A percentile compares a stretch with the other conserved stretches of the same genome.
These are phyloP conservation scores for Morinoia aosen DNA, from an alignment of 2,888 invertebrate genomes.

Conservation along the genomic window DNA sequence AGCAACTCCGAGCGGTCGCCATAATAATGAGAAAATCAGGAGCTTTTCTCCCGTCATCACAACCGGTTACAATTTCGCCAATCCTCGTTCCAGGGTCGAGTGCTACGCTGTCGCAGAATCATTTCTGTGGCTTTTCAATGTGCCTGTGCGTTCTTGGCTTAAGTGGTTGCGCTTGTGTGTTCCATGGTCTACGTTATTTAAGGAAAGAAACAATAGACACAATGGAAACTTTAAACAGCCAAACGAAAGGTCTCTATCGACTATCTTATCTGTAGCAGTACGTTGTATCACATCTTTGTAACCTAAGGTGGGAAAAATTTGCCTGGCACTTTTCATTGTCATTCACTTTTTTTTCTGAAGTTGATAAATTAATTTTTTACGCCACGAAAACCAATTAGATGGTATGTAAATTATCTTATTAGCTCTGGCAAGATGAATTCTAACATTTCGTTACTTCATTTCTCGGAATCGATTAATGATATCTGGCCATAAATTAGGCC, in stretches of 20 bases:
- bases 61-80: neutral
- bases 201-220: neutral
- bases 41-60: neutral
- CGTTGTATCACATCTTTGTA: too few species aligned
- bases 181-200: neutral
- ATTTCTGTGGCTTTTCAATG: neutral
- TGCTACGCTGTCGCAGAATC: neutral
- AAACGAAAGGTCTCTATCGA: neutral
- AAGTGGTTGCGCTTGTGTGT: neutral
- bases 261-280: neutral
- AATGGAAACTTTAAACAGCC: neutral
- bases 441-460: too few species aligned
- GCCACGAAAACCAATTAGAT: too few species aligned
- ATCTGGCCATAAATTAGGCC: too few species aligned
- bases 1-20: neutral
- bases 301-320: too few species aligned
- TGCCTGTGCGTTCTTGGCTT: neutral
- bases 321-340: too few species aligned
- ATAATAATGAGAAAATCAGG: neutral
- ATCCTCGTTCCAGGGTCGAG: neutral
- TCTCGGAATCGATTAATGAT: too few species aligned
- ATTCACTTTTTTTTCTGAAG: too few species aligned
- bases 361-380: too few species aligned
- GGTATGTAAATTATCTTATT: too few species aligned
- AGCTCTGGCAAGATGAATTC: too few species aligned